phyloP scores from a whole-genome alignment of 2,797 vertebrate genomes.

The Crenuchus spilurus region DNA sequence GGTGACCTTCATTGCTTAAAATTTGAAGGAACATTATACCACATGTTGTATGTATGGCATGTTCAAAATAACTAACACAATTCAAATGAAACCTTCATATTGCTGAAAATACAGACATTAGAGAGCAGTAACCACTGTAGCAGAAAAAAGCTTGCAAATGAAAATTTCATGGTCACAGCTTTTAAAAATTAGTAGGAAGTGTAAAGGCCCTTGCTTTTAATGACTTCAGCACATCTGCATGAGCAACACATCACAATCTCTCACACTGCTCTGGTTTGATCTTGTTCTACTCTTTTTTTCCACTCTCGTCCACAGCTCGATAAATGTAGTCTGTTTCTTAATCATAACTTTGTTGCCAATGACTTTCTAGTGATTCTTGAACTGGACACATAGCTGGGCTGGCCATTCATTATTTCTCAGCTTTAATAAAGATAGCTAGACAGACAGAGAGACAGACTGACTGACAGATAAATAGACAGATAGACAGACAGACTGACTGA shows the following conservation, averaged over 20 bases:
- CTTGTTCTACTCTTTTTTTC: neutral
- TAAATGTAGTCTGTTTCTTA: conserved; percentile 15
- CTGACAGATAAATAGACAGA: no score
- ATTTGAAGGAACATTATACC: no score
- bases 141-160: neutral
- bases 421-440: no score
- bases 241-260: conserved; percentile 10
- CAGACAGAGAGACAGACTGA: no score
- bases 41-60: no score
- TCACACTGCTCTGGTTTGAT: conserved; percentile 26
- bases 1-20: no score
- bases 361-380: neutral
- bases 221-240: conserved; percentile 25
- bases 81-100: no score
- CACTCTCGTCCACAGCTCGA: conserved; percentile 8
- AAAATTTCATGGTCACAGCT: conserved; percentile 5
- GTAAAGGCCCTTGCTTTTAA: conserved; percentile 8
- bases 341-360: neutral
- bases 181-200: conserved; percentile 5
- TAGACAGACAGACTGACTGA: no score
- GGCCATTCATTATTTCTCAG: conserved; percentile 10
- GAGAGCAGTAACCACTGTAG: neutral
- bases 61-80: no score
- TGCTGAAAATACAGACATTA: neutral
- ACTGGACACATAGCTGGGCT: neutral